These are phyloP conservation scores for Percopsis transmontana DNA, from an alignment of 2,113 vertebrate genomes.

Conservation along the genomic window DNA sequence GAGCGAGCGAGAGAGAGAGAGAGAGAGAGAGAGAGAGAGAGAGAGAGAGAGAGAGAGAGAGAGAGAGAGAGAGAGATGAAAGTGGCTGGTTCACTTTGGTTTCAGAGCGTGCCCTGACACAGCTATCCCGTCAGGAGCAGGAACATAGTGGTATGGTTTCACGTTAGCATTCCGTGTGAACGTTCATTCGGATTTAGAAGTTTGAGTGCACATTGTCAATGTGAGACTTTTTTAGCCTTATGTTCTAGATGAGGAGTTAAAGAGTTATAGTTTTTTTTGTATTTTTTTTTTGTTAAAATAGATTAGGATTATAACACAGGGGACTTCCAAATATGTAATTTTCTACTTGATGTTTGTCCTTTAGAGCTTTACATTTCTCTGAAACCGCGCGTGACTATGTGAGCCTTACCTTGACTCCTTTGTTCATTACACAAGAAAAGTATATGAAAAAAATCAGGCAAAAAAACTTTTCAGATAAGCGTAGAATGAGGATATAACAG, in stretches of 20 bases:
- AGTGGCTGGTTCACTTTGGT: slow-evolving; percentile 98
- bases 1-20: no score
- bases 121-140: background rate
- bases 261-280: background rate
- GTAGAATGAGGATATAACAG: slow-evolving; percentile 14
- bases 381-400: no score
- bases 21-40: slow-evolving; percentile 42
- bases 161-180: background rate
- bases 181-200: background rate
- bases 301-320: no score
- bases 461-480: background rate
- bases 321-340: no score
- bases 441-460: no score
- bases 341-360: no score
- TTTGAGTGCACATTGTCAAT: background rate
- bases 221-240: slow-evolving; percentile 2
- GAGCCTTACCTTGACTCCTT: no score
- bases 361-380: no score
- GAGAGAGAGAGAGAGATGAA: slow-evolving; percentile 64
- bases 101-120: slow-evolving; percentile 43
- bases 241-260: slow-evolving; percentile 15
- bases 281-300: background rate
- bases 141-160: no score
- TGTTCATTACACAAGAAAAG: background rate
- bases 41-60: no score